phyloP scores from a whole-genome alignment of 2,113 vertebrate genomes.

The Pelobates fuscus region DNA sequence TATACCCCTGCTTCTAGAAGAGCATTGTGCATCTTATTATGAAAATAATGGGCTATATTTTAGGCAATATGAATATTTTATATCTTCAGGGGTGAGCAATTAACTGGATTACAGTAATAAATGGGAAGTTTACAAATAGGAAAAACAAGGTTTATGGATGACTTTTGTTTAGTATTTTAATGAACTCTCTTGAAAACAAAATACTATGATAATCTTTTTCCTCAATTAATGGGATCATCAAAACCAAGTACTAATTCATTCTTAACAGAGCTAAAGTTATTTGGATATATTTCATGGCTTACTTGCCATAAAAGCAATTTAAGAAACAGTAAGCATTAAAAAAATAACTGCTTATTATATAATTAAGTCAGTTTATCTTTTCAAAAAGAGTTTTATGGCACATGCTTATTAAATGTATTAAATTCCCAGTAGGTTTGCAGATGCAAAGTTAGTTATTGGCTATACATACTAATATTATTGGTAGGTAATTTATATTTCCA shows the following conservation, averaged over 20 bases:
- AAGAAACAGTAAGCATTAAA: background rate
- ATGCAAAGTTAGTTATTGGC: too few relatives aligned
- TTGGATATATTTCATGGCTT: slow-evolving; percentile 8
- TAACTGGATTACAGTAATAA: slow-evolving; percentile 23
- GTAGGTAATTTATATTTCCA: too few relatives aligned
- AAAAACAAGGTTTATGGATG: slow-evolving; percentile 15
- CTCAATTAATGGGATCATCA: slow-evolving; percentile 14
- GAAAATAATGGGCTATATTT: slow-evolving; percentile 19
- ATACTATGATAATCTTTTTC: background rate
- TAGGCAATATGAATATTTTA: slow-evolving; percentile 28
- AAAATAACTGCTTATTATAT: slow-evolving; percentile 14
- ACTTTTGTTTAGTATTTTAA: slow-evolving; percentile 33
- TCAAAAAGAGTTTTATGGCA: too few relatives aligned
- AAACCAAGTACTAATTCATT: background rate
- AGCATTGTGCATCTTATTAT: slow-evolving; percentile 10
- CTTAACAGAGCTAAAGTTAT: background rate
- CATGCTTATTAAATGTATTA: too few relatives aligned
- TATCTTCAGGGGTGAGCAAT: slow-evolving; percentile 17
- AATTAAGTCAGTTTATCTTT: too few relatives aligned
- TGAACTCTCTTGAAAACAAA: slow-evolving; percentile 16
- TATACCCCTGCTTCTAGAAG: background rate
- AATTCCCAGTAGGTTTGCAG: too few relatives aligned
- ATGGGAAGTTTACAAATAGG: background rate
- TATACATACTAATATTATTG: too few relatives aligned
- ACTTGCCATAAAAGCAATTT: slow-evolving; percentile 1